These are phyloP conservation scores for Notodonta ziczac DNA, from an alignment of 2,888 invertebrate species.

Conservation along the genomic window DNA sequence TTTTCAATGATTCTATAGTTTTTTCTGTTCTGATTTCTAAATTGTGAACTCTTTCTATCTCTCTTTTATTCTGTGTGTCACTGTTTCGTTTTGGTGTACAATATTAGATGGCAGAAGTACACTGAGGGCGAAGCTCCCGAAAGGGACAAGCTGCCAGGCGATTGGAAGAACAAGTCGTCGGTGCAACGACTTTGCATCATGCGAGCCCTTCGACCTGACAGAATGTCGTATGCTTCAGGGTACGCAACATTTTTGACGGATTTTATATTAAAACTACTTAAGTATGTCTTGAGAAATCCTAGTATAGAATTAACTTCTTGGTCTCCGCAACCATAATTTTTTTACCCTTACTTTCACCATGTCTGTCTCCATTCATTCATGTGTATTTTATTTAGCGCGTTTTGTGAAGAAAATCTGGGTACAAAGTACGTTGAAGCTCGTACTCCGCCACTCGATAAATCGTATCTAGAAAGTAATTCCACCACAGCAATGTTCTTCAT, in stretches of 20 bases:
- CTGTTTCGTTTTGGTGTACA: neutral
- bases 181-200: constrained; percentile 96
- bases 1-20: neutral
- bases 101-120: constrained; percentile 93
- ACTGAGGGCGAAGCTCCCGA: constrained; percentile 97
- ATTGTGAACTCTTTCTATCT: no score
- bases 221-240: constrained; percentile 96
- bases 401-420: constrained; percentile 95
- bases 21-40: no score
- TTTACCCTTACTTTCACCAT: no score
- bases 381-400: constrained; percentile 80
- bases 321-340: no score
- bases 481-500: constrained; percentile 97
- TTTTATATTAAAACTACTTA: no score
- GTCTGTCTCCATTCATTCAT: no score
- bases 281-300: neutral
- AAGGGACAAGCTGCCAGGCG: constrained; percentile 96
- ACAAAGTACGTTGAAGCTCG: constrained; percentile 92
- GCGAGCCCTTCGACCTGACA: constrained; percentile 94
- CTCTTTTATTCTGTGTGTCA: no score
- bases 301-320: no score
- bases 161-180: constrained; percentile 96
- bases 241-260: constrained; percentile 43
- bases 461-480: constrained; percentile 93
- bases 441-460: constrained; percentile 92